Evolutionary conservation across 2,113 vertebrate genomes (phyloP).

Genomic region (Brienomyrus longianalis): DNA sequence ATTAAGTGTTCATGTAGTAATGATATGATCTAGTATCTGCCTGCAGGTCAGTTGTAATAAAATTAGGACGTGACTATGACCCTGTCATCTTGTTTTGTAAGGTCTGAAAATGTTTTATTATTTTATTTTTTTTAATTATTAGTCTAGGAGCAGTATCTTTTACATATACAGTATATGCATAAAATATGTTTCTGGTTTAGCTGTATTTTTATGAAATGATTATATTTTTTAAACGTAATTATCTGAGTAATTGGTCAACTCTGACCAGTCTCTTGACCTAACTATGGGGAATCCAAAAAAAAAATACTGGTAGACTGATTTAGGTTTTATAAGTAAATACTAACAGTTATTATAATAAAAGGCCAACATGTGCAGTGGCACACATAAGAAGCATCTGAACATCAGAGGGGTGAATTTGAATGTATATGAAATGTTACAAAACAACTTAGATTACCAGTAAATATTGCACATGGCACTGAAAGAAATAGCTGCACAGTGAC

Average conservation of each 20-base stretch:
- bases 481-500: not conserved
- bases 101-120: conserved; percentile 45
- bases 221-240: not conserved
- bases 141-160: not conserved
- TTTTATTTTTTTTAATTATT: conserved; percentile 30
- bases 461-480: not conserved
- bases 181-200: not conserved
- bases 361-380: not conserved
- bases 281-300: not conserved
- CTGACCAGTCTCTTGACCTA: not conserved
- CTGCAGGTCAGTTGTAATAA: conserved; percentile 79
- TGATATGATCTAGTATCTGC: conserved; percentile 68
- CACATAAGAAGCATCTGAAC: not conserved
- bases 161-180: not conserved
- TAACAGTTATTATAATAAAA: not conserved
- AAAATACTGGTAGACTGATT: not conserved
- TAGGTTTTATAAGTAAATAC: not conserved
- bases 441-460: not conserved
- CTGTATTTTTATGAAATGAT: not conserved
- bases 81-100: conserved; percentile 64
- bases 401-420: not conserved
- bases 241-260: not conserved
- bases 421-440: not conserved
- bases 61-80: conserved; percentile 65
- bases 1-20: conserved; percentile 70